Evolutionary conservation across 1,140 invertebrate genomes (phyloP), one percentile per base, ranked within the genome.

Genomic region (Drosophila grimshawi): DNA sequence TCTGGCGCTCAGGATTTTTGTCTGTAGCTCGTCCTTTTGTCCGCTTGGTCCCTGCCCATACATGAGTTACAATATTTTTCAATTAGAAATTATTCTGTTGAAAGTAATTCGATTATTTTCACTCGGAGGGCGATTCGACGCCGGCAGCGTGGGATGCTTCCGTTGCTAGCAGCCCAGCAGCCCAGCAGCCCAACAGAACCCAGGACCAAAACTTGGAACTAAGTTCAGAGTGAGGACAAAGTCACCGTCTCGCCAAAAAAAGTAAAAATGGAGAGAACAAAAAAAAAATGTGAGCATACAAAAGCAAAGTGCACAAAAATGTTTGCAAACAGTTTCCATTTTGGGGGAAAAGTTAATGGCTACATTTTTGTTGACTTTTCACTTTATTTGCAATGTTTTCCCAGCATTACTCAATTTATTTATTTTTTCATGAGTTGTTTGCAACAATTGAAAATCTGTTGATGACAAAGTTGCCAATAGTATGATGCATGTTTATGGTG

Each of bases 81-180:
- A 92, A 92, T 92, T 92, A 92, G 91, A 92, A 92, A 88, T 92
- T 92, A 90, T 85, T 92, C 91, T 92, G 81, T 80, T 92, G 91
- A 90, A 92, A 92, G 79, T 92, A 92, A 92, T 92, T 92, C 91
- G 91, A 92, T 92, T 92, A 92, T 88, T 91, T 92, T 88, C 91
- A 91, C 81, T 90, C 83, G 80, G 86, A 78, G 70, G 62, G 76
- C 88, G 76, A 81, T 43, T 51, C 64, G 71, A 67, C 59, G 76
- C 64, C 76, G 53, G 56, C 55, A 63, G 77, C 74, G 74, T 78
- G 77, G 68, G 63, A 46, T 55, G 81, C 64, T 67, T 75, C 59
- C 62, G 69, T 67, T 78, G 77, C 66, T 52, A 51, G 64, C n/a
- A 33, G 35, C 39, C 39, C 39, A 51, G 64, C n/a, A 33, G 35